These are phyloP conservation scores for Anguilla obscura DNA, from an alignment of 2,797 vertebrate genomes.

Conservation along the genomic window DNA sequence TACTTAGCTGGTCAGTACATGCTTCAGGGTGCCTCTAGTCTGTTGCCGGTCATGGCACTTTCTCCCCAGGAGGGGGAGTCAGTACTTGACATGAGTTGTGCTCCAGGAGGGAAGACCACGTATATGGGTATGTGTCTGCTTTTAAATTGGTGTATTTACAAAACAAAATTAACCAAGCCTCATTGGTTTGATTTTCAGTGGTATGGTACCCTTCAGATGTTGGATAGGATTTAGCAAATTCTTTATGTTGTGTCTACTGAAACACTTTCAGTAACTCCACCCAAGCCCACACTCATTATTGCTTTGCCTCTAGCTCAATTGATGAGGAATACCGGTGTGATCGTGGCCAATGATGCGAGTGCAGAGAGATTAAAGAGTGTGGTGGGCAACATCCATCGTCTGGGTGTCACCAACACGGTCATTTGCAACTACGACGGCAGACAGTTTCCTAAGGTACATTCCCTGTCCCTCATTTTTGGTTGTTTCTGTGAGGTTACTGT, in stretches of 20 bases:
- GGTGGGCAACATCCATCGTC: slow-evolving; percentile 92
- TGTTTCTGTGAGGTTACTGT: background rate
- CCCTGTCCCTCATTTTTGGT: background rate
- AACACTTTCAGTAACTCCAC: background rate
- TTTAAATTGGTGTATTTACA: slow-evolving; percentile 5
- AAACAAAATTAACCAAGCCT: background rate
- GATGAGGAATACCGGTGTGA: slow-evolving; percentile 95
- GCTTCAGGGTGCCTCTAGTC: slow-evolving; percentile 94
- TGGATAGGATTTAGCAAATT: background rate
- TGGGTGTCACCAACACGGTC: slow-evolving; percentile 90
- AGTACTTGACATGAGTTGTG: slow-evolving; percentile 94
- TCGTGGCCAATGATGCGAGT: slow-evolving; percentile 90
- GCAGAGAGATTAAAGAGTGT: slow-evolving; percentile 87
- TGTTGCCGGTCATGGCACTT: slow-evolving; percentile 93
- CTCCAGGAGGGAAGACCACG: slow-evolving; percentile 95
- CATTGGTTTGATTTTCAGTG: slow-evolving; percentile 1
- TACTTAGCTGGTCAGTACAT: slow-evolving; percentile 97
- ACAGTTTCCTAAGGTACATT: slow-evolving; percentile 88
- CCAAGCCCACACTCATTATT: background rate
- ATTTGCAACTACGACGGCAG: slow-evolving; percentile 92
- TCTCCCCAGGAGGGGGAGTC: slow-evolving; percentile 93
- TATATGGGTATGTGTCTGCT: slow-evolving; percentile 82
- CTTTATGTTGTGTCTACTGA: background rate
- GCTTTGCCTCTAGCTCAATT: slow-evolving; percentile 82
- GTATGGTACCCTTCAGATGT: background rate